Conservation (phyloP, 1,140 invertebrate genomes). For the Dysdera silvatica region DNA sequence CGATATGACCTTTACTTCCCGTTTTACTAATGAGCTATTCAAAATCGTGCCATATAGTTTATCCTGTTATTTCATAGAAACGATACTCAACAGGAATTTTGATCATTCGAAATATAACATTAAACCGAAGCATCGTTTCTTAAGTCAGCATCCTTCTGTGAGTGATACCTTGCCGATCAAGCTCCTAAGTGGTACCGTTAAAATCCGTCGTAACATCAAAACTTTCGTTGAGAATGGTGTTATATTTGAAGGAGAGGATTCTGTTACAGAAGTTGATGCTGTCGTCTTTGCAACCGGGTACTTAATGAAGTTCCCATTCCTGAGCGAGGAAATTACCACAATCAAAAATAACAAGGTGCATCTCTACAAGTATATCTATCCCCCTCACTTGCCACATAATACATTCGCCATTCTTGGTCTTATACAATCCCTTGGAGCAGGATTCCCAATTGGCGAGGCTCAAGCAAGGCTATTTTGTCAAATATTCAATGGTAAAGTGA, state of each 20-base stretch:
- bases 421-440: conserved; percentile 48
- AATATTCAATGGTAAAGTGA: conserved; percentile 27
- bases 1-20: conserved; percentile 31
- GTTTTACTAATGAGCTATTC: conserved; percentile 16
- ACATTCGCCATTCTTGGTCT: conserved; percentile 49
- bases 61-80: not conserved
- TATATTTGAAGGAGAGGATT: conserved; percentile 36
- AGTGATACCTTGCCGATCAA: conserved; percentile 51
- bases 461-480: conserved; percentile 46
- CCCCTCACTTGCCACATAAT: conserved; percentile 37
- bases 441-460: conserved; percentile 49
- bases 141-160: conserved; percentile 49
- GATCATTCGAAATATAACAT: conserved; percentile 48
- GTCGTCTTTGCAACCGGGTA: conserved; percentile 46
- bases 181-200: conserved; percentile 46
- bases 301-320: conserved; percentile 44
- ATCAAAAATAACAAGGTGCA: conserved; percentile 34
- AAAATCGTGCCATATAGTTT: not conserved
- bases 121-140: conserved; percentile 44
- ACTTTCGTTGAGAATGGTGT: conserved; percentile 39
- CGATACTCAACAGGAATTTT: conserved; percentile 29
- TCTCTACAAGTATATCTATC: conserved; percentile 48
- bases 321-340: conserved; percentile 27
- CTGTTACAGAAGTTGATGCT: conserved; percentile 37
- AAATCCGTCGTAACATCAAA: conserved; percentile 43